Percentiles rank a stretch among this genome's conserved stretches.
These are phyloP conservation scores for Engystomops pustulosus DNA, from an alignment of 2,113 vertebrate species.

Conservation along the genomic window DNA sequence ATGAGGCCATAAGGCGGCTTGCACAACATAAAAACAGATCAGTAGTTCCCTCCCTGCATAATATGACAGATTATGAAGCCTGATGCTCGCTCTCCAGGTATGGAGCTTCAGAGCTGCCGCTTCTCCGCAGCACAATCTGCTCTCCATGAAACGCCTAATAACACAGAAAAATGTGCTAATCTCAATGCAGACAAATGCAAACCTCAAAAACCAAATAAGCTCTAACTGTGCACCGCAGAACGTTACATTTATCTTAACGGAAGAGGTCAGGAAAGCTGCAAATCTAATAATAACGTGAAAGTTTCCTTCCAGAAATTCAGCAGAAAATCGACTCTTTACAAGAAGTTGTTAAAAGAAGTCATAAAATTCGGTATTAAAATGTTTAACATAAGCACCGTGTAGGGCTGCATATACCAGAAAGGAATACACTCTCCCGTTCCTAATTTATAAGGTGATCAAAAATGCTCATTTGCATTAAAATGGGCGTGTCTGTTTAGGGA, in stretches of 20 bases:
- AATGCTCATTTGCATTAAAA: no score
- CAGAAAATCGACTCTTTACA: not conserved
- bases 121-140: not conserved
- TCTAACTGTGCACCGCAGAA: constrained; percentile 63
- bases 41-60: constrained; percentile 16
- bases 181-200: constrained; percentile 62
- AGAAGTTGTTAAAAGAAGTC: no score
- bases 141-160: not conserved
- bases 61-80: constrained; percentile 49
- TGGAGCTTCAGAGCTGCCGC: not conserved
- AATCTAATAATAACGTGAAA: not conserved
- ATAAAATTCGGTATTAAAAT: not conserved
- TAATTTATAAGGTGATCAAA: no score
- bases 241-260: constrained; percentile 51
- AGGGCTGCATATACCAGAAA: no score
- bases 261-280: not conserved
- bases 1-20: constrained; percentile 1
- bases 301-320: constrained; percentile 8
- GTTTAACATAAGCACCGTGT: no score
- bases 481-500: no score
- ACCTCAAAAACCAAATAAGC: constrained; percentile 69
- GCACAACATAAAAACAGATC: constrained; percentile 23
- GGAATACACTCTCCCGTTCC: no score
- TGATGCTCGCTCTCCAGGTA: constrained; percentile 30
- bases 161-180: not conserved